These are phyloP conservation scores for Papilio protenor DNA, from an alignment of 2,888 invertebrate species.

Conservation along the genomic window DNA sequence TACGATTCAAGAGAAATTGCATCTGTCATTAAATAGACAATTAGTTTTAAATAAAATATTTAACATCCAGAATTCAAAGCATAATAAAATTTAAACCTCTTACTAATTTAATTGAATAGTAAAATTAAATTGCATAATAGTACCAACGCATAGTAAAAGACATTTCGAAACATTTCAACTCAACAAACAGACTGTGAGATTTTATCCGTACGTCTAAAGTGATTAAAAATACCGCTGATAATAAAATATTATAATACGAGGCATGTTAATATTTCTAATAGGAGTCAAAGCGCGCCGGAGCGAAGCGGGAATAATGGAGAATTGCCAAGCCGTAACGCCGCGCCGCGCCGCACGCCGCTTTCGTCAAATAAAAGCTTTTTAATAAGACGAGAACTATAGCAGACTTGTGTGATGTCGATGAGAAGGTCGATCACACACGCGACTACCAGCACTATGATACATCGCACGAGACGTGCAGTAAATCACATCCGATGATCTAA, in stretches of 20 bases:
- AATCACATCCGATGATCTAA: constrained; percentile 34
- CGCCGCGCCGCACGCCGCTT: constrained; percentile 54
- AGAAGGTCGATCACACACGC: constrained; percentile 48
- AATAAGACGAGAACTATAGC: constrained; percentile 48
- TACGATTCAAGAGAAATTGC: background rate
- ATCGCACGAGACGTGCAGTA: constrained; percentile 26
- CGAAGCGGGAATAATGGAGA: constrained; percentile 71
- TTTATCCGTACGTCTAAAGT: constrained; percentile 56
- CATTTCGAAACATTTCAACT: constrained; percentile 34
- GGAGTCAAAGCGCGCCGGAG: constrained; percentile 75
- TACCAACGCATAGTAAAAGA: constrained; percentile 2
- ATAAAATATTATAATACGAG: constrained; percentile 57
- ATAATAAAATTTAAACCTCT: background rate
- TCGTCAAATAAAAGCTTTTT: constrained; percentile 55
- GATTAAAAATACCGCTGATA: constrained; percentile 46
- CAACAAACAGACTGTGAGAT: constrained; percentile 44
- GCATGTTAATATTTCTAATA: constrained; percentile 73
- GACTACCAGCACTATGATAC: constrained; percentile 34
- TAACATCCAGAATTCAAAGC: background rate
- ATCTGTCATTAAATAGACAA: background rate
- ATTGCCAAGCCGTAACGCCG: constrained; percentile 65
- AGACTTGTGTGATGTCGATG: constrained; percentile 24
- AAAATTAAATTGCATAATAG: constrained; percentile 14
- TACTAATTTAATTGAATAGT: background rate
- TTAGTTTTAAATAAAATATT: background rate